Evolutionary conservation across 2,113 vertebrate species (phyloP).

Genomic region (Lates calcarifer): DNA sequence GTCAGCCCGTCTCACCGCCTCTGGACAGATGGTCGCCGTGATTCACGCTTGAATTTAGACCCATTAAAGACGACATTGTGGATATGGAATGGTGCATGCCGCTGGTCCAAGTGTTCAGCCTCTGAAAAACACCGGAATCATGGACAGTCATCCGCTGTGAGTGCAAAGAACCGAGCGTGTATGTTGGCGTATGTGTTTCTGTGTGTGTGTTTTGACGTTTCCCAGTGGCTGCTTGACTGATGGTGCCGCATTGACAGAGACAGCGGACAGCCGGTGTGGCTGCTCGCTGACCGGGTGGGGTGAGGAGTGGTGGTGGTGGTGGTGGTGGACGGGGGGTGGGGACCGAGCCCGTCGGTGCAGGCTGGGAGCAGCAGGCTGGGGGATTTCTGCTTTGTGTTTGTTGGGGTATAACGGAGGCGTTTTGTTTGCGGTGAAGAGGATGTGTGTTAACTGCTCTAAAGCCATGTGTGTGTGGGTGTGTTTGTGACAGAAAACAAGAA

Average conservation of each 20-base stretch:
- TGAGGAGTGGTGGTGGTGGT: too few species aligned
- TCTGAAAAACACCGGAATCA: slow-evolving; percentile 86
- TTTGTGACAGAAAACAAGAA: slow-evolving; percentile 61
- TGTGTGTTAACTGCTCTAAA: slow-evolving; percentile 25
- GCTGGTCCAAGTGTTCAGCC: slow-evolving; percentile 85
- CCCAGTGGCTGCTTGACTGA: slow-evolving; percentile 70
- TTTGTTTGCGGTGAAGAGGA: slow-evolving; percentile 38
- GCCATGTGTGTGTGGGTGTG: slow-evolving; percentile 55
- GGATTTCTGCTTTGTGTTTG: slow-evolving; percentile 7
- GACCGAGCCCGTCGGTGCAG: slow-evolving; percentile 24
- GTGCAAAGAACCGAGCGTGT: slow-evolving; percentile 58
- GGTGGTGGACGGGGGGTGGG: neutral
- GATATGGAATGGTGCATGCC: slow-evolving; percentile 93
- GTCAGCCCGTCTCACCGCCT: slow-evolving; percentile 68
- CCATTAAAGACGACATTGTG: slow-evolving; percentile 57
- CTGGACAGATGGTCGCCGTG: slow-evolving; percentile 61
- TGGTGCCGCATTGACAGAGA: slow-evolving; percentile 80
- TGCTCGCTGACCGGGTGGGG: slow-evolving; percentile 53
- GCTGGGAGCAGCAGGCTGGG: slow-evolving; percentile 2
- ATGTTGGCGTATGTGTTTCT: slow-evolving; percentile 5
- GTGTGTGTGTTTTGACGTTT: slow-evolving; percentile 70
- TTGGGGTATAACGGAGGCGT: slow-evolving; percentile 21
- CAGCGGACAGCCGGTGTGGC: slow-evolving; percentile 67
- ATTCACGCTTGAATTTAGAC: slow-evolving; percentile 64
- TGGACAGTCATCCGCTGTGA: slow-evolving; percentile 92